phyloP scores from a whole-genome alignment of 2,888 invertebrate species.

The Himalopsyche kuldschensis region DNA sequence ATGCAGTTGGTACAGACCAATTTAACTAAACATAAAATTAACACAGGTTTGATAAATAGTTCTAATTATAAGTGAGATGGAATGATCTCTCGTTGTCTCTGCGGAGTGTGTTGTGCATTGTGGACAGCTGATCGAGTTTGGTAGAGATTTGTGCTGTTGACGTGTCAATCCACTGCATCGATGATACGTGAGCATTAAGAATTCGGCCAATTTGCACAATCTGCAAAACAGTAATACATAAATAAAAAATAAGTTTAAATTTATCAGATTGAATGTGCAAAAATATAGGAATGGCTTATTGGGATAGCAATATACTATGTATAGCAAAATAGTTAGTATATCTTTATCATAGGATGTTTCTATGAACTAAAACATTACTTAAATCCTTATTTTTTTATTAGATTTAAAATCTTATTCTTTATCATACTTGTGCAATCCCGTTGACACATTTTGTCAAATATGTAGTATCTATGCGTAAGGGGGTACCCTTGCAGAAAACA shows the following conservation, averaged over 20 bases:
- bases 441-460: too few relatives aligned
- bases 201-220: constrained; percentile 92
- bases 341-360: too few relatives aligned
- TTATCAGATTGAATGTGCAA: too few relatives aligned
- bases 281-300: too few relatives aligned
- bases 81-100: constrained; percentile 74
- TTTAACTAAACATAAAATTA: too few relatives aligned
- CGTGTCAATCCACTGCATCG: constrained; percentile 91
- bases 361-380: too few relatives aligned
- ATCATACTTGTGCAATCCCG: too few relatives aligned
- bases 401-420: too few relatives aligned
- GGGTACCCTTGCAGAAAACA: neutral
- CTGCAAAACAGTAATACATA: constrained; percentile 52
- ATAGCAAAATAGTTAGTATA: too few relatives aligned
- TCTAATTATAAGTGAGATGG: constrained; percentile 63
- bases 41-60: neutral
- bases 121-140: constrained; percentile 79
- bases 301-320: too few relatives aligned
- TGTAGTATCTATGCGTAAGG: neutral
- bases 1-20: too few relatives aligned
- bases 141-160: constrained; percentile 76
- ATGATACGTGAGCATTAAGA: constrained; percentile 94
- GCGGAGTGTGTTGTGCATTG: constrained; percentile 75
- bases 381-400: too few relatives aligned
- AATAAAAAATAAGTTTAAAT: neutral